Conservation (phyloP, 2,797 vertebrate genomes). For the Rhinichthys osculus region DNA sequence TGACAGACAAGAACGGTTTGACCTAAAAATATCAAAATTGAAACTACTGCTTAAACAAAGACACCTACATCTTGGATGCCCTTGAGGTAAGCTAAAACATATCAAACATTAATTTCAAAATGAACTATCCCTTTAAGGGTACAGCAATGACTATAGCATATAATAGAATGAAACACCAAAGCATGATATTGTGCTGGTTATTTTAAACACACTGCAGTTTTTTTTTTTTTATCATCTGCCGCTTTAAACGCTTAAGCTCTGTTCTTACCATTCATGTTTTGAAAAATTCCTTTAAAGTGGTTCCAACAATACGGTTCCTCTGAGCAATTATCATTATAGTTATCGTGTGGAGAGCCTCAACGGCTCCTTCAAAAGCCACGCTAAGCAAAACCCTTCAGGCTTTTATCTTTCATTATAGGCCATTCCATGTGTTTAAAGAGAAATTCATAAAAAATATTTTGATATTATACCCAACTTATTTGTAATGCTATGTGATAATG, state of each 20-base stretch:
- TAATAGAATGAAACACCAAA: not conserved
- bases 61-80: no score
- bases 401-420: not conserved
- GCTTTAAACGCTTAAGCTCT: not conserved
- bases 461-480: not conserved
- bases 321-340: not conserved
- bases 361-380: no score
- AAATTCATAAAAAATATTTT: not conserved
- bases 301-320: not conserved
- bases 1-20: no score
- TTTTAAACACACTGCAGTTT: not conserved
- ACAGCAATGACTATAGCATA: no score
- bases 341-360: not conserved
- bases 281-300: not conserved
- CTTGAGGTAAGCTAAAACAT: no score
- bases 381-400: not conserved
- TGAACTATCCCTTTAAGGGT: no score
- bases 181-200: not conserved
- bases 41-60: no score
- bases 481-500: constrained; percentile 9
- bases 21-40: no score
- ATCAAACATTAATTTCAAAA: no score
- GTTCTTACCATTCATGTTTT: no score
- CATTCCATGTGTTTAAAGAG: constrained; percentile 7
- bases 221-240: not conserved